These are phyloP conservation scores for Mustela lutreola DNA, from an alignment of 2,113 vertebrate species.

Conservation along the genomic window DNA sequence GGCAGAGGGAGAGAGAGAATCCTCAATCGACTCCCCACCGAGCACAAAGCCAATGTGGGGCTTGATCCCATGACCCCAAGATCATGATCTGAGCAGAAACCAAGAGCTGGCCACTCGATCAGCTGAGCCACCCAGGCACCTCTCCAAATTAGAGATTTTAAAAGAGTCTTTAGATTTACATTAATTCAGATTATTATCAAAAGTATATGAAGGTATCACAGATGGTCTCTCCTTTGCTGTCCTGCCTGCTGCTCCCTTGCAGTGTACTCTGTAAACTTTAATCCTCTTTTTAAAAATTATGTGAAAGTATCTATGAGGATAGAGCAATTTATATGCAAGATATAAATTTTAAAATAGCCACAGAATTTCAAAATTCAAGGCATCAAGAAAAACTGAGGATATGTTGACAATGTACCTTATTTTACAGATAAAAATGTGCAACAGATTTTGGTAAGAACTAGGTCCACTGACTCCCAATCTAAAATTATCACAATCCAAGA, in stretches of 20 bases:
- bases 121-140: neutral
- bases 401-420: neutral
- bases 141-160: neutral
- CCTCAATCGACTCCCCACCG: neutral
- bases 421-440: neutral
- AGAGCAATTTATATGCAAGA: neutral
- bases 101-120: neutral
- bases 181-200: neutral
- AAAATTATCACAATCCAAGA: slow-evolving; percentile 31
- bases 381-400: slow-evolving; percentile 1
- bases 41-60: neutral
- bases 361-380: neutral
- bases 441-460: neutral
- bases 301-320: neutral
- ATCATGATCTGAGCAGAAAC: neutral
- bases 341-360: neutral
- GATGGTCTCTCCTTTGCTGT: neutral
- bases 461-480: neutral
- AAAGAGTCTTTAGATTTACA: neutral
- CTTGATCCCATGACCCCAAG: neutral
- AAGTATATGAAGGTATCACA: neutral
- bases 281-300: neutral
- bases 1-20: neutral
- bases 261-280: neutral
- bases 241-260: neutral